Conservation (phyloP, 1,140 invertebrate genomes). For the Cardiocondyla obscurior region DNA sequence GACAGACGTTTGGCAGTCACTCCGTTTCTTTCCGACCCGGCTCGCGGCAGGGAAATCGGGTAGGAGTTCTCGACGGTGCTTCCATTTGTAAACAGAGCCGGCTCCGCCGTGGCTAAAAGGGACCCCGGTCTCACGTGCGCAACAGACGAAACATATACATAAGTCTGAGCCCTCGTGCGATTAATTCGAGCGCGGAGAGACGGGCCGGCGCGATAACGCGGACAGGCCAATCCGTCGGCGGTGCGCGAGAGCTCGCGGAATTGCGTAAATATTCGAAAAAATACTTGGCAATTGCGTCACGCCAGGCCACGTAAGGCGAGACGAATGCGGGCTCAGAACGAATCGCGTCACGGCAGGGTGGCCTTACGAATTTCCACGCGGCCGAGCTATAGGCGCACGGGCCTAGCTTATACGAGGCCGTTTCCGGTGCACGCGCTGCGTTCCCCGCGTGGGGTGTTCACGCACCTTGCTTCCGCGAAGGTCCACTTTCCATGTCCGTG, state of each 20-base stretch:
- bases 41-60: neutral
- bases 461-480: conserved; percentile 75
- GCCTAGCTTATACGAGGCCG: conserved; percentile 34
- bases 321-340: neutral
- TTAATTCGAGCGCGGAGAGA: neutral
- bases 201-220: neutral
- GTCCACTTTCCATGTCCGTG: conserved; percentile 52
- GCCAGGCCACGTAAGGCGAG: neutral
- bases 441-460: conserved; percentile 65
- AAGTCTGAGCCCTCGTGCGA: neutral
- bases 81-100: neutral
- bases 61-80: neutral
- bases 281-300: neutral
- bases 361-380: conserved; percentile 61
- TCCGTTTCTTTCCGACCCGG: neutral
- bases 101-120: neutral
- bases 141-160: neutral
- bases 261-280: conserved; percentile 26
- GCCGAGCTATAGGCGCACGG: conserved; percentile 49
- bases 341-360: conserved; percentile 56
- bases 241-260: neutral
- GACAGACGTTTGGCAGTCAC: conserved; percentile 69
- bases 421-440: conserved; percentile 60
- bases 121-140: neutral
- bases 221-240: neutral